These are phyloP conservation scores for Periophthalmus magnuspinnatus DNA, from an alignment of 2,797 vertebrate species.

Conservation along the genomic window DNA sequence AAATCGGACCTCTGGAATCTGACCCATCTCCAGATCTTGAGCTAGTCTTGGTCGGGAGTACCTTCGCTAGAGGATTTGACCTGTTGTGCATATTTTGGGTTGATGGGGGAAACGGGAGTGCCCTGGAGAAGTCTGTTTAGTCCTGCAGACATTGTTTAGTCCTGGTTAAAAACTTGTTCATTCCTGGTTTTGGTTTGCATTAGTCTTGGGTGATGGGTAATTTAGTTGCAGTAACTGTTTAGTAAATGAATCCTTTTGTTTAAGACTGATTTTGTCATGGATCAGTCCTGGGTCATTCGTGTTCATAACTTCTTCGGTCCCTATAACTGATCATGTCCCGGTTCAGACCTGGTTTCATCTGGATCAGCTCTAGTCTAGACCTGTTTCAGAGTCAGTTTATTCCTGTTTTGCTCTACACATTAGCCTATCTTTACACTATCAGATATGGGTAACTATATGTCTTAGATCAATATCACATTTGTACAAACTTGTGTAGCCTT, in stretches of 20 bases:
- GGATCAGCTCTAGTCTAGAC: background rate
- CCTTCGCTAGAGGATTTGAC: too few relatives aligned
- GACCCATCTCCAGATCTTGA: too few relatives aligned
- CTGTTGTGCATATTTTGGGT: too few relatives aligned
- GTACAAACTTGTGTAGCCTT: background rate
- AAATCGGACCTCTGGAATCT: too few relatives aligned
- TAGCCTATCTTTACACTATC: background rate
- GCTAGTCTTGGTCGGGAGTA: too few relatives aligned
- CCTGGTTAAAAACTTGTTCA: too few relatives aligned
- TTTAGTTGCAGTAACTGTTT: background rate
- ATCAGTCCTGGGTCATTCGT: background rate
- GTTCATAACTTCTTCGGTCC: background rate
- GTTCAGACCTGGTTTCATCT: background rate
- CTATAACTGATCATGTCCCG: background rate
- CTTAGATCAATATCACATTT: slow-evolving; percentile 2
- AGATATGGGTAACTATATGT: background rate
- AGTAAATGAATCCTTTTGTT: background rate
- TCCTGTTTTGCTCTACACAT: background rate
- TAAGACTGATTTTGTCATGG: background rate
- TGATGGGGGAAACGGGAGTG: too few relatives aligned
- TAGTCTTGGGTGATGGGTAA: background rate
- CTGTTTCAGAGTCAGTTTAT: background rate
- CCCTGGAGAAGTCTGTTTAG: too few relatives aligned
- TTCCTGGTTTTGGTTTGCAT: too few relatives aligned
- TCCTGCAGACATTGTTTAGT: too few relatives aligned